A percentile compares a stretch with the other conserved stretches of the same genome.
phyloP scores from a whole-genome alignment of 2,797 vertebrate genomes.

The Delichon dasypus region DNA sequence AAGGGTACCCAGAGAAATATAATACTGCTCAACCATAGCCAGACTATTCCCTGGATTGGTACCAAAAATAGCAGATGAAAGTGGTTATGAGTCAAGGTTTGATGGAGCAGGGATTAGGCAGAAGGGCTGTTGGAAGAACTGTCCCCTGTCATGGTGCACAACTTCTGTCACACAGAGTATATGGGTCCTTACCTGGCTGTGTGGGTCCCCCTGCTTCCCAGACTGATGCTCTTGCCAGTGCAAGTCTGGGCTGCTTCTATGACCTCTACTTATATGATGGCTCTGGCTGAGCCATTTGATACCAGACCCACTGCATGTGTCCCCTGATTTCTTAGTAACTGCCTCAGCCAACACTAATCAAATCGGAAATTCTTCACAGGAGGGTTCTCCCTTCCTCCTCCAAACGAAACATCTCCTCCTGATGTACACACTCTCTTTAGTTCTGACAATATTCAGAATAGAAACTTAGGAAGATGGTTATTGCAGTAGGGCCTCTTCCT shows the following conservation, averaged over 20 bases:
- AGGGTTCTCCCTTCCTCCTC: background rate
- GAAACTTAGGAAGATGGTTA: background rate
- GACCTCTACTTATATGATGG: background rate
- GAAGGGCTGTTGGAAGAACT: background rate
- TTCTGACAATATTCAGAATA: background rate
- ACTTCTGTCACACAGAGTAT: background rate
- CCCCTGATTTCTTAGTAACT: background rate
- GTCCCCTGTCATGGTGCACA: background rate
- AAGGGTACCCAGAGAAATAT: background rate
- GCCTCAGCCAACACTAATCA: background rate
- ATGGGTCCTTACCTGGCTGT: background rate
- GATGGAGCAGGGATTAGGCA: background rate
- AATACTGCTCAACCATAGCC: background rate
- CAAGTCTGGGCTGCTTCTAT: background rate
- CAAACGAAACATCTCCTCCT: background rate
- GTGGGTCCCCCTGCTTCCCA: background rate
- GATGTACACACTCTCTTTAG: background rate
- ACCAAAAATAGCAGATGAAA: slow-evolving; percentile 4
- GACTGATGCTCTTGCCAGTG: too few relatives aligned
- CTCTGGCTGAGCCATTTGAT: background rate
- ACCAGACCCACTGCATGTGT: background rate
- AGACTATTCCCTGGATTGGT: background rate
- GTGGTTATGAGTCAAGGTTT: background rate
- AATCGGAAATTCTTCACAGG: background rate
- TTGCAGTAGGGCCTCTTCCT: background rate